Conservation (phyloP, 2,888 invertebrate genomes). For the Parochlus steinenii region DNA sequence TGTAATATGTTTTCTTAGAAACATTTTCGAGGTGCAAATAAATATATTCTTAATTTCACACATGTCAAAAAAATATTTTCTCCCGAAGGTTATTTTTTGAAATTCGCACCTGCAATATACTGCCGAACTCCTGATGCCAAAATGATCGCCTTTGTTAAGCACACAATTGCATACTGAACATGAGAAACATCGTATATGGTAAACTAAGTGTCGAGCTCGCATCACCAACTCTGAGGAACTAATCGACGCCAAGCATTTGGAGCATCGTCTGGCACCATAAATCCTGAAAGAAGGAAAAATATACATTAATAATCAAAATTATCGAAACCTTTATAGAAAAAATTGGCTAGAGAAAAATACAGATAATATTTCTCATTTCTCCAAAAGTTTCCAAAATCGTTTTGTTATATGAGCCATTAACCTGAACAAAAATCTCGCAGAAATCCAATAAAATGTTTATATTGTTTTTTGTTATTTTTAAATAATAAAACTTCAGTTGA, state of each 20-base stretch:
- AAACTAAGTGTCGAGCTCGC: slow-evolving; percentile 82
- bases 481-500: too few relatives aligned
- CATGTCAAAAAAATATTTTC: background rate
- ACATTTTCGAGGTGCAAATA: background rate
- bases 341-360: too few relatives aligned
- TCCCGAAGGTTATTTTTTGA: slow-evolving; percentile 1
- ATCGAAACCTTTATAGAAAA: too few relatives aligned
- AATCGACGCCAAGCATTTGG: slow-evolving; percentile 77
- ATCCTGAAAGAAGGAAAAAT: slow-evolving; percentile 44
- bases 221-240: slow-evolving; percentile 86
- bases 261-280: slow-evolving; percentile 78
- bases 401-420: slow-evolving; percentile 3
- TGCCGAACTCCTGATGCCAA: slow-evolving; percentile 77
- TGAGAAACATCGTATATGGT: slow-evolving; percentile 89
- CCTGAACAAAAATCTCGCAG: background rate
- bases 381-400: too few relatives aligned
- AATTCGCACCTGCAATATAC: slow-evolving; percentile 59
- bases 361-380: too few relatives aligned
- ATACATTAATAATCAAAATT: background rate
- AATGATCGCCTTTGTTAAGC: slow-evolving; percentile 85
- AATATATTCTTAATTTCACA: background rate
- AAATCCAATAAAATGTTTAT: too few relatives aligned
- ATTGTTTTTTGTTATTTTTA: too few relatives aligned
- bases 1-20: slow-evolving; percentile 6
- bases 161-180: slow-evolving; percentile 77